Conservation (phyloP, 1,140 invertebrate genomes). For the Littorina saxatilis region DNA sequence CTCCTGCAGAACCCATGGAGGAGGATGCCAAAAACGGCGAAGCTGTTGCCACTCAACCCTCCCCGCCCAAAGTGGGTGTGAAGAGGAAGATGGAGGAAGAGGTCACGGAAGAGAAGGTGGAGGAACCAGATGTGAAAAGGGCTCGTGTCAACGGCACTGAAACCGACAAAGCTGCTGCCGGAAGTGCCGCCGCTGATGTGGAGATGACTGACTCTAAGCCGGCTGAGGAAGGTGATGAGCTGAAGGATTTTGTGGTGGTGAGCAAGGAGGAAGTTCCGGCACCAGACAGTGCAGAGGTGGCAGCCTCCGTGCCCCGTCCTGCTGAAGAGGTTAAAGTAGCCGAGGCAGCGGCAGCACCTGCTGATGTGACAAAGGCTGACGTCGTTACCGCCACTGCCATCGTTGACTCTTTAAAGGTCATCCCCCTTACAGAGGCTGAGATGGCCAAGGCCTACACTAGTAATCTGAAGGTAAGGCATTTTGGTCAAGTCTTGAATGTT, state of each 20-base stretch:
- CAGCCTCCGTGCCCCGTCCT: conserved; percentile 33
- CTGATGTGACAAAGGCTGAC: no score
- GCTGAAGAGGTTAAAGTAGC: neutral
- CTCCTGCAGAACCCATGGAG: conserved; percentile 30
- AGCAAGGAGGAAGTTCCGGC: conserved; percentile 67
- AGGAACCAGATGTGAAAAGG: conserved; percentile 2
- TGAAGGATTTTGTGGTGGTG: conserved; percentile 67
- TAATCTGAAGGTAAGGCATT: neutral
- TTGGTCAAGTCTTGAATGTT: no score
- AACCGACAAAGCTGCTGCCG: conserved; percentile 16
- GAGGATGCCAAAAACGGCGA: conserved; percentile 35
- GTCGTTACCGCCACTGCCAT: neutral
- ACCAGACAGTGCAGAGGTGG: conserved; percentile 65
- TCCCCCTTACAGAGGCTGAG: conserved; percentile 47
- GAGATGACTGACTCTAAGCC: conserved; percentile 19
- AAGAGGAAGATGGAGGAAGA: conserved; percentile 45
- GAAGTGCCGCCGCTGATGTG: neutral
- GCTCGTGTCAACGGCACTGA: conserved; percentile 33
- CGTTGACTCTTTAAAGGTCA: conserved; percentile 22
- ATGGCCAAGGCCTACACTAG: conserved; percentile 37
- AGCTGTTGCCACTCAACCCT: neutral
- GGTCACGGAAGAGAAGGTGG: conserved; percentile 12
- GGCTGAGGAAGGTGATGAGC: conserved; percentile 41
- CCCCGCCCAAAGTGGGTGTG: neutral
- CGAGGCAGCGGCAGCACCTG: neutral